These are phyloP conservation scores for Vireo griseus DNA, from an alignment of 2,797 vertebrate species.

Conservation along the genomic window DNA sequence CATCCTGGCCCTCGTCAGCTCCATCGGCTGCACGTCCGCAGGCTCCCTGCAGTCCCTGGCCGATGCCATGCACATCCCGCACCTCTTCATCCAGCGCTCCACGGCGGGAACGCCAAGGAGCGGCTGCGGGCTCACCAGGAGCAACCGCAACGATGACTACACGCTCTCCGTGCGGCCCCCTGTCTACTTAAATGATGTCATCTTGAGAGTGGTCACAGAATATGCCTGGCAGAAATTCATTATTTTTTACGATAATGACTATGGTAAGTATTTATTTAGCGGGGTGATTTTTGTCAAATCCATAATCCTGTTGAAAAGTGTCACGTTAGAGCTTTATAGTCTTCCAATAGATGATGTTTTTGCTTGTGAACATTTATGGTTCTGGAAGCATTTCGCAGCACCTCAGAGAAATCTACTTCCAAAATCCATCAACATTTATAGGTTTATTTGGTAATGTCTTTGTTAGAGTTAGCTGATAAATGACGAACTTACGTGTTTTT, in stretches of 20 bases:
- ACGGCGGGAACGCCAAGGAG: constrained; percentile 88
- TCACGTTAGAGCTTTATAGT: not conserved
- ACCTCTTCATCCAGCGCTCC: constrained; percentile 94
- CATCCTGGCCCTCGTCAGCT: constrained; percentile 96
- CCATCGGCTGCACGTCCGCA: constrained; percentile 94
- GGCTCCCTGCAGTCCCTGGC: constrained; percentile 92
- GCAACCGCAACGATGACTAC: constrained; percentile 88
- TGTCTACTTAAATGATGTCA: constrained; percentile 96
- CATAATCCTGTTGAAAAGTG: not conserved
- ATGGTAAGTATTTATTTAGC: constrained; percentile 80
- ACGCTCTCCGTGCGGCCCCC: constrained; percentile 93
- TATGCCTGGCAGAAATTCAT: constrained; percentile 99
- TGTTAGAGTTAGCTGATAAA: not conserved
- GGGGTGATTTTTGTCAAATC: not conserved
- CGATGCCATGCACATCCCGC: constrained; percentile 98
- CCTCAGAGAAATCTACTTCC: not conserved
- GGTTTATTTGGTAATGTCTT: constrained; percentile 2
- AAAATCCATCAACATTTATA: not conserved
- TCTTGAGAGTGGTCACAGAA: constrained; percentile 92
- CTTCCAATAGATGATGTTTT: not conserved
- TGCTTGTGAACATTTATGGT: not conserved
- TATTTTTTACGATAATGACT: constrained; percentile 95
- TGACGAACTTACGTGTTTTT: not conserved
- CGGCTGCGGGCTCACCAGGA: constrained; percentile 85
- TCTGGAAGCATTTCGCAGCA: not conserved